Evolutionary conservation across 2,888 invertebrate species (phyloP).

Genomic region (Panzeria rudis): DNA sequence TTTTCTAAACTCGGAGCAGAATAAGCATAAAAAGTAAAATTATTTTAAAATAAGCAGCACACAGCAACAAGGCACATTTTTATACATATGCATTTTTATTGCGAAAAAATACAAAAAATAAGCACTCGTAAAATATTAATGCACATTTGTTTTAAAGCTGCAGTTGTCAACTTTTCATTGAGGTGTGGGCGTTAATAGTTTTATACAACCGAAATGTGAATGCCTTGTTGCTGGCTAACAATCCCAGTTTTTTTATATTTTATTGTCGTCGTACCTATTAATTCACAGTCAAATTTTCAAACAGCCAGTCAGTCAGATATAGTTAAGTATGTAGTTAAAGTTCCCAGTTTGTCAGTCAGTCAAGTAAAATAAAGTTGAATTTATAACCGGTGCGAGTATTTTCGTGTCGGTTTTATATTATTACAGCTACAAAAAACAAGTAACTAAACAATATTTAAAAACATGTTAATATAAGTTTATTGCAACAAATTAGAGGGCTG

Average conservation of each 20-base stretch:
- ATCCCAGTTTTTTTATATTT: conserved; percentile 53
- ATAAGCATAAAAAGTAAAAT: conserved; percentile 21
- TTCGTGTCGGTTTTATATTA: neutral
- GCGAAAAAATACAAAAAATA: no score
- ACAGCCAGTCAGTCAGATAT: neutral
- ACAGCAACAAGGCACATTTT: conserved; percentile 3
- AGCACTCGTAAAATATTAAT: conserved; percentile 32
- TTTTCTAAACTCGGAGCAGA: conserved; percentile 11
- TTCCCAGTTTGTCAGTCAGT: conserved; percentile 8
- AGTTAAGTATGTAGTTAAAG: conserved; percentile 10
- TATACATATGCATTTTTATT: neutral
- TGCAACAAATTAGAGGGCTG: neutral
- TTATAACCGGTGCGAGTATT: conserved; percentile 9
- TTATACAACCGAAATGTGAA: no score
- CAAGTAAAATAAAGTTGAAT: conserved; percentile 1
- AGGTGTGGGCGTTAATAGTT: conserved; percentile 62
- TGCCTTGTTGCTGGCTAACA: conserved; percentile 41
- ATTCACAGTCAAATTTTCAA: neutral
- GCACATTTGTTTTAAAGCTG: conserved; percentile 45
- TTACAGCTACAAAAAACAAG: neutral
- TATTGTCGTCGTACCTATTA: neutral
- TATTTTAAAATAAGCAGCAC: conserved; percentile 3
- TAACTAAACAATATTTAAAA: neutral
- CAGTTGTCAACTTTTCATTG: conserved; percentile 56
- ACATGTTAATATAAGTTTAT: neutral